Percentiles rank a stretch among this genome's conserved stretches.
phyloP scores from a whole-genome alignment of 2,888 invertebrate genomes.

The Hypercompe scribonia region DNA sequence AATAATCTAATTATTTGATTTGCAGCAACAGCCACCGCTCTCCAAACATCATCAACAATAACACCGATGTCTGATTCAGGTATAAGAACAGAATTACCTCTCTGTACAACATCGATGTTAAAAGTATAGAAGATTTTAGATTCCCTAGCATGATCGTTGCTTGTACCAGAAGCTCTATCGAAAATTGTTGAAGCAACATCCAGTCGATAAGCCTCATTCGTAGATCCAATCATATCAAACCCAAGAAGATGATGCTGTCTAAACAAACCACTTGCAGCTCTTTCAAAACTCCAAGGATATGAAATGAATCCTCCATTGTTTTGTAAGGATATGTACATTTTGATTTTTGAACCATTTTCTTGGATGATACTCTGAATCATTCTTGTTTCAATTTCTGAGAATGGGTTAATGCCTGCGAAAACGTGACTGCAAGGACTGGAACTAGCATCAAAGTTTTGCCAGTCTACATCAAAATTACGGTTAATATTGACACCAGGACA shows the following conservation, averaged over 20 bases:
- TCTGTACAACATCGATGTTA: constrained; percentile 68
- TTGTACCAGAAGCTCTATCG: constrained; percentile 75
- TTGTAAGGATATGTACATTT: constrained; percentile 91
- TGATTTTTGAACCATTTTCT: constrained; percentile 75
- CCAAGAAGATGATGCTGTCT: constrained; percentile 68
- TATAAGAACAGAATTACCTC: constrained; percentile 64
- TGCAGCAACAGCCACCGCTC: constrained; percentile 65
- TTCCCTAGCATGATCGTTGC: constrained; percentile 68
- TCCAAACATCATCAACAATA: constrained; percentile 71
- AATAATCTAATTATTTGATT: constrained; percentile 42
- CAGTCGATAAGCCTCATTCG: constrained; percentile 59
- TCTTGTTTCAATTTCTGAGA: constrained; percentile 89
- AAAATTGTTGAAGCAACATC: constrained; percentile 66
- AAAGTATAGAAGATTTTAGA: constrained; percentile 65
- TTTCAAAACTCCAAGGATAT: constrained; percentile 90
- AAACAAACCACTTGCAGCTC: constrained; percentile 75
- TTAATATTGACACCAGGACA: constrained; percentile 92
- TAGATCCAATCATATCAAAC: constrained; percentile 63
- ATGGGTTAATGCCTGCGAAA: constrained; percentile 87
- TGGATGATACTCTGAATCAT: constrained; percentile 86
- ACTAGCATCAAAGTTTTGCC: constrained; percentile 88
- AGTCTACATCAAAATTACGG: constrained; percentile 91
- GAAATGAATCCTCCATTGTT: constrained; percentile 90
- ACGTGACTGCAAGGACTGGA: constrained; percentile 87
- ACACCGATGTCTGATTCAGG: constrained; percentile 64